Evolutionary conservation across 2,797 vertebrate species (phyloP).

Genomic region (Periparus ater): DNA sequence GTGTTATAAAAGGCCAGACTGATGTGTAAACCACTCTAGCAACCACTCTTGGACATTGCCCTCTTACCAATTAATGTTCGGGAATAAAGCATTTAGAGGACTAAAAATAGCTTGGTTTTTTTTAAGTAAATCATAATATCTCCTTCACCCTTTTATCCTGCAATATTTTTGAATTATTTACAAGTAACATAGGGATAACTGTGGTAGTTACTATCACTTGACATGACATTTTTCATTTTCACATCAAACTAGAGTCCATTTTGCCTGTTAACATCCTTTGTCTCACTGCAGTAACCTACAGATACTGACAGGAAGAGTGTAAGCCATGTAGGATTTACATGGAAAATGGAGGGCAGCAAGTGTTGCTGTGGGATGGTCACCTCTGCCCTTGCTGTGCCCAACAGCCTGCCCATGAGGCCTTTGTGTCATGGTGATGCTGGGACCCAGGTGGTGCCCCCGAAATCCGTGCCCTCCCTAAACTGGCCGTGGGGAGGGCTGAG

Average conservation of each 20-base stretch:
- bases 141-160: not conserved
- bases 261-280: not conserved
- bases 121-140: not conserved
- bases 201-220: not conserved
- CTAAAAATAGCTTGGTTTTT: not conserved
- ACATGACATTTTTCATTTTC: not conserved
- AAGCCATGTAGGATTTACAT: not conserved
- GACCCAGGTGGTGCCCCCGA: not conserved
- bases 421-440: not conserved
- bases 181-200: not conserved
- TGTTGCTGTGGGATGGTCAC: fast-evolving
- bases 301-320: not conserved
- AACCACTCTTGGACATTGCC: not conserved
- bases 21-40: not conserved
- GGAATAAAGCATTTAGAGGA: not conserved
- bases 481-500: not conserved
- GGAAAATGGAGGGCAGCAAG: not conserved
- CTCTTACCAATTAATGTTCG: not conserved
- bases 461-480: not conserved
- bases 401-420: not conserved
- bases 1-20: not conserved
- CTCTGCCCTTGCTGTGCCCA: not conserved
- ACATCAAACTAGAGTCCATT: not conserved
- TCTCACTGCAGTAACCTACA: not conserved
- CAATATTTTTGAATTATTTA: not conserved